Conservation (phyloP, 1,140 invertebrate species). For the Leguminivora glycinivorella region DNA sequence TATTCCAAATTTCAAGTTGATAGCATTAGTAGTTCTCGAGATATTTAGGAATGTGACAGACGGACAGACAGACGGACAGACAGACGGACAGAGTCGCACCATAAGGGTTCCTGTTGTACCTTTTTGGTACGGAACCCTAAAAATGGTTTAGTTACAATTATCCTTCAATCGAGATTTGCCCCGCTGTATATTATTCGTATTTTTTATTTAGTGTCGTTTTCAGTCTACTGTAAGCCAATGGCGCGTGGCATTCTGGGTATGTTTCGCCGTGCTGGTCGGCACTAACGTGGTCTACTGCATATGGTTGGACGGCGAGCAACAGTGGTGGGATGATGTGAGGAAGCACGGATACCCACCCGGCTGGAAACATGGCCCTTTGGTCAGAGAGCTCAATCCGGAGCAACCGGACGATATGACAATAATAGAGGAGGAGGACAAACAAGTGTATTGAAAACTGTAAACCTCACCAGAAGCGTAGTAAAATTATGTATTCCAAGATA, state of each 20-base stretch:
- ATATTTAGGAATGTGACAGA: no score
- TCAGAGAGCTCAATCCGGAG: constrained; percentile 39
- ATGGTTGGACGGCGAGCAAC: constrained; percentile 84
- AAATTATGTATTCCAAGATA: no score
- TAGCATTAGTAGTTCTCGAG: no score
- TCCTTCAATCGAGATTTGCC: no score
- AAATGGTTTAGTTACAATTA: no score
- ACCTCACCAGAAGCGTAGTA: neutral
- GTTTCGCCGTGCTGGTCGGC: constrained; percentile 83
- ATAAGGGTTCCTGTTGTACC: no score
- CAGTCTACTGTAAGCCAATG: constrained; percentile 86
- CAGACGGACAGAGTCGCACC: no score
- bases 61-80: no score
- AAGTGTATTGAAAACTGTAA: neutral
- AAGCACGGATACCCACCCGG: constrained; percentile 60
- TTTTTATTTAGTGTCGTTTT: constrained; percentile 41
- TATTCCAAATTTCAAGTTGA: no score
- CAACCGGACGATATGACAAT: constrained; percentile 46
- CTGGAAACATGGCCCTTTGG: constrained; percentile 61
- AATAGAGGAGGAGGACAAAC: constrained; percentile 29
- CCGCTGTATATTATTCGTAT: no score
- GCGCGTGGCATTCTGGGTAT: constrained; percentile 90
- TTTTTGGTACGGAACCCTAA: no score
- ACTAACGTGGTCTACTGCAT: constrained; percentile 86
- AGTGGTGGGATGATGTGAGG: constrained; percentile 83